Base-by-base conservation (phyloP, 2,888 invertebrate genomes). In the Leptinotarsa tumamoca region DNA sequence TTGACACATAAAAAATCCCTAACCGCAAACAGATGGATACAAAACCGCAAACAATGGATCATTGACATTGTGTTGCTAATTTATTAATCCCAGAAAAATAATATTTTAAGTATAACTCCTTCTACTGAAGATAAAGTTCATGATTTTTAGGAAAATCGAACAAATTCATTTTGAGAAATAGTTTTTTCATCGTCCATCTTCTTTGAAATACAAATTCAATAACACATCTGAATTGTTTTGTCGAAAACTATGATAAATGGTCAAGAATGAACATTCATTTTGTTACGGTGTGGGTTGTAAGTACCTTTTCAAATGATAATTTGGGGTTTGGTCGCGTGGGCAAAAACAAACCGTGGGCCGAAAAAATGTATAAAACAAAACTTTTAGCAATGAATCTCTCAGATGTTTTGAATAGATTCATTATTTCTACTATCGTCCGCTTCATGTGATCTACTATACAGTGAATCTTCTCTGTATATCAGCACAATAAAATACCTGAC, bases 291-390 rank as follows among this genome's bases (percentile, higher is more conserved):
- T 58, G 58, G 58, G 58, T 27, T 23, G 58, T 58, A 23, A 58
- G 58, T 58, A 58, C 23, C 58, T 58, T 58, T 58, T 21, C 1
- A 27, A 23, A 58, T 58, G 7, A 58, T 58, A 23, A 58, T 58
- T 58, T 23, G 58, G 23, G 58, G 21, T 23, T 58, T 58, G 58
- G 58, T 58, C 58, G 58, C 58, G 58, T 58, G 58, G 58, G 58
- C 58, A 58, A 58, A 23, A 27, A 2, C 58, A 23, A 58, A 58
- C 21, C 15, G 58, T 58, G 58, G 58, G 58, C 4, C 27, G 58
- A 4, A 58, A 58, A 58, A 58, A 58, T 58, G 58, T 58, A 18
- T 13, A 58, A 58, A 58, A 58, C 23, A 15, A 23, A 58, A 58
- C n/a, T 58, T 58, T 58, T 23, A 15, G 18, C 21, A 58, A 4